phyloP scores from a whole-genome alignment of 2,888 invertebrate genomes.

The Cataglyphis albicans region DNA sequence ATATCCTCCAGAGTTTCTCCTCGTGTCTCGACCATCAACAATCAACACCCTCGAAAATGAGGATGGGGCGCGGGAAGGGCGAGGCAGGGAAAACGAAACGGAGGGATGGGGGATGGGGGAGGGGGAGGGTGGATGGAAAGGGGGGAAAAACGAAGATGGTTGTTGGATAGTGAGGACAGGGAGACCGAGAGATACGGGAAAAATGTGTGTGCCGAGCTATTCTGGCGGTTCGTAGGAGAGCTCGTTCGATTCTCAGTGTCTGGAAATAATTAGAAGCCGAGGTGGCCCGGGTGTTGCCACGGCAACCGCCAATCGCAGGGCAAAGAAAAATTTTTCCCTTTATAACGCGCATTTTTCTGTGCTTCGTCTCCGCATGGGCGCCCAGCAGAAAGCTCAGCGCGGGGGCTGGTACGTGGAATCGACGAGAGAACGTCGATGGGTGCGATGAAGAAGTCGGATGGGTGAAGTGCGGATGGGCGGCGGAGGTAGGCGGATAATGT shows the following conservation, averaged over 20 bases:
- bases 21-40: conserved; percentile 69
- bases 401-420: conserved; percentile 65
- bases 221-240: conserved; percentile 80
- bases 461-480: conserved; percentile 44
- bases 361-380: conserved; percentile 71
- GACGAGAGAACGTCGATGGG: conserved; percentile 31
- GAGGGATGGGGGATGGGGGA: too few relatives aligned
- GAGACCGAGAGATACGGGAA: conserved; percentile 66
- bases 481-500: conserved; percentile 80
- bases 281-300: conserved; percentile 85
- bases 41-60: conserved; percentile 68
- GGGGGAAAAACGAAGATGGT: conserved; percentile 32
- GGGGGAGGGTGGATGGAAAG: neutral
- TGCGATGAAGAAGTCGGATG: conserved; percentile 32
- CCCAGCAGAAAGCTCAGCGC: conserved; percentile 63
- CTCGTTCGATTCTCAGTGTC: conserved; percentile 86
- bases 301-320: conserved; percentile 86
- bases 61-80: conserved; percentile 20
- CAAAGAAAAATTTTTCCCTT: conserved; percentile 85
- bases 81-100: neutral
- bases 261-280: conserved; percentile 86
- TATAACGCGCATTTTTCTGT: conserved; percentile 80
- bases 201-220: conserved; percentile 81
- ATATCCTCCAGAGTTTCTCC: conserved; percentile 17
- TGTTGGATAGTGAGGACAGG: neutral